Conservation (phyloP, 2,113 vertebrate species). For the Symphodus melops region DNA sequence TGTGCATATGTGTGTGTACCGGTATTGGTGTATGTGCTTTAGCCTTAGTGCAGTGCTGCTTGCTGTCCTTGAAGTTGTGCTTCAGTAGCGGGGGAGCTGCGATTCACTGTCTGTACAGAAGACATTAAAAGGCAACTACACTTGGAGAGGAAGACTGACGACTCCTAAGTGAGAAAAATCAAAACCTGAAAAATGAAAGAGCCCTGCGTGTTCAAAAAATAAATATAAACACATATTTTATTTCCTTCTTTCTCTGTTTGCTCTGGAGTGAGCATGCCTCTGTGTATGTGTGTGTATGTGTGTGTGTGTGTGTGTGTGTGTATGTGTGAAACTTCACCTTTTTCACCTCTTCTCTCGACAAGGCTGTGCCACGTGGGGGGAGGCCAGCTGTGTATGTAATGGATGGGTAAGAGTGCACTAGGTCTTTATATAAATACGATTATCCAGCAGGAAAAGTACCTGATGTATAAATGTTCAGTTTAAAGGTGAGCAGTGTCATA, state of each 20-base stretch:
- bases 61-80: constrained; percentile 29
- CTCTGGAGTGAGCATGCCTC: too few species aligned
- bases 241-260: background rate
- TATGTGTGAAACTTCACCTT: constrained; percentile 12
- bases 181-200: constrained; percentile 3
- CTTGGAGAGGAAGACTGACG: background rate
- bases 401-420: constrained; percentile 27
- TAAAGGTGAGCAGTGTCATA: constrained; percentile 32
- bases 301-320: too few species aligned
- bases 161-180: constrained; percentile 7
- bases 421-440: constrained; percentile 42
- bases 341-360: constrained; percentile 24
- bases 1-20: background rate
- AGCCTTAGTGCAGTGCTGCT: constrained; percentile 2
- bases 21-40: constrained; percentile 3
- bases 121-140: constrained; percentile 24
- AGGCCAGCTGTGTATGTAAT: constrained; percentile 43
- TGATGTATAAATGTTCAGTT: constrained; percentile 17
- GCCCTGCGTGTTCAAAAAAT: background rate
- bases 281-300: background rate
- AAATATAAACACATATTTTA: constrained; percentile 3
- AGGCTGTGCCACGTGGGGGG: constrained; percentile 25
- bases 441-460: background rate
- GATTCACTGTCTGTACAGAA: constrained; percentile 35
- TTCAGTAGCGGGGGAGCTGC: constrained; percentile 12